phyloP scores from a whole-genome alignment of 2,888 invertebrate genomes.

The Ectobius pallidus region DNA sequence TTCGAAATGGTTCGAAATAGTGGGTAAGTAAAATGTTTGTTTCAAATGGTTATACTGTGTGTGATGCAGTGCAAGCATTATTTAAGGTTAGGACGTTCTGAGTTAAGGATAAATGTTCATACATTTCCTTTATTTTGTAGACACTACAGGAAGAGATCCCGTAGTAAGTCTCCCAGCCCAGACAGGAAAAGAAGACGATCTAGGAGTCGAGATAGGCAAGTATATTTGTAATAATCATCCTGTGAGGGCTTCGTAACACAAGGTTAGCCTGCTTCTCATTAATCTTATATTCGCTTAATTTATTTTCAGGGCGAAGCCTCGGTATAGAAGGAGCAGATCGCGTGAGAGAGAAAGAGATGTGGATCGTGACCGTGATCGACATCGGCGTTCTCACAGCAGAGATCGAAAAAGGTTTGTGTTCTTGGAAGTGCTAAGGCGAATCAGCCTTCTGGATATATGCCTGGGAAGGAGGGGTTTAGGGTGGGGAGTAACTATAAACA shows the following conservation, averaged over 20 bases:
- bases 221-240: too few species aligned
- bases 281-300: neutral
- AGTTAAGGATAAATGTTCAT: neutral
- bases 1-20: constrained; percentile 21
- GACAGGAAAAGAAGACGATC: constrained; percentile 64
- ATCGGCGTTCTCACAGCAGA: constrained; percentile 48
- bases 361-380: constrained; percentile 46
- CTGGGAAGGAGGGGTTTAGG: too few species aligned
- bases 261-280: too few species aligned
- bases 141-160: constrained; percentile 57
- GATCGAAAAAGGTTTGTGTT: constrained; percentile 50
- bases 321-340: constrained; percentile 53
- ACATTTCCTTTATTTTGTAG: neutral
- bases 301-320: constrained; percentile 53
- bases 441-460: too few species aligned
- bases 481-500: too few species aligned
- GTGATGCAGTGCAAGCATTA: neutral
- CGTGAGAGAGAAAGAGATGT: constrained; percentile 48
- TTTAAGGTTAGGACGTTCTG: neutral
- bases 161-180: constrained; percentile 64
- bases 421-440: constrained; percentile 30
- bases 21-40: neutral
- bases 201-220: constrained; percentile 63
- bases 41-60: neutral
- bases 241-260: too few species aligned